Conservation (phyloP, 2,797 vertebrate genomes). For the Anolis apletophallus region DNA sequence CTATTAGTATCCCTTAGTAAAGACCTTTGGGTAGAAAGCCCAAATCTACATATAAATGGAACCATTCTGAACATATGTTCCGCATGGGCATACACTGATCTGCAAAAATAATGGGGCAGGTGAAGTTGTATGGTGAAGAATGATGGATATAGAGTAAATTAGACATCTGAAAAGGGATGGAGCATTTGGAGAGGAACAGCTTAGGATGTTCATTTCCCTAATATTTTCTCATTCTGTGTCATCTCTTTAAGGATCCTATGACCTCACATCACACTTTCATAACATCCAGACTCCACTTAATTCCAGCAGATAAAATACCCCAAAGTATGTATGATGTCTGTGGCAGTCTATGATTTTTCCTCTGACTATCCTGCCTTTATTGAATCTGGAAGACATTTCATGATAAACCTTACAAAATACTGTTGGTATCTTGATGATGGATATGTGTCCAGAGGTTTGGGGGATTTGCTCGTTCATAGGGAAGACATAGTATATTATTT, state of each 20-base stretch:
- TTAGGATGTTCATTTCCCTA: constrained; percentile 6
- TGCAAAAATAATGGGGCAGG: constrained; percentile 26
- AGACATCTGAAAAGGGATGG: constrained; percentile 26
- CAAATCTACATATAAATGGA: constrained; percentile 44
- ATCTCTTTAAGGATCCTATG: background rate
- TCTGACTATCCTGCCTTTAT: background rate
- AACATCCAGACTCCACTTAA: background rate
- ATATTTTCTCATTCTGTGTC: constrained; percentile 36
- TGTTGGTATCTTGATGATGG: no score
- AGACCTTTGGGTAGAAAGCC: constrained; percentile 34
- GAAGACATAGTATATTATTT: background rate
- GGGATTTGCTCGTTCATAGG: background rate
- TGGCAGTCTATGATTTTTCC: background rate
- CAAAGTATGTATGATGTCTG: no score
- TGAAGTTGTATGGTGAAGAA: constrained; percentile 23
- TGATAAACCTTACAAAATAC: background rate
- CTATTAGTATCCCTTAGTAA: constrained; percentile 30
- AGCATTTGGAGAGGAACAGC: constrained; percentile 7
- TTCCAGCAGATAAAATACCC: background rate
- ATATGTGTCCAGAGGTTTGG: no score
- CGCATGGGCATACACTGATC: background rate
- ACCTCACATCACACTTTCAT: background rate
- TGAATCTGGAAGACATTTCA: background rate
- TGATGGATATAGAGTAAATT: constrained; percentile 43
- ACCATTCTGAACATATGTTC: constrained; percentile 12